These are phyloP conservation scores for Cathartes aura DNA, from an alignment of 2,113 vertebrate genomes.

Conservation along the genomic window DNA sequence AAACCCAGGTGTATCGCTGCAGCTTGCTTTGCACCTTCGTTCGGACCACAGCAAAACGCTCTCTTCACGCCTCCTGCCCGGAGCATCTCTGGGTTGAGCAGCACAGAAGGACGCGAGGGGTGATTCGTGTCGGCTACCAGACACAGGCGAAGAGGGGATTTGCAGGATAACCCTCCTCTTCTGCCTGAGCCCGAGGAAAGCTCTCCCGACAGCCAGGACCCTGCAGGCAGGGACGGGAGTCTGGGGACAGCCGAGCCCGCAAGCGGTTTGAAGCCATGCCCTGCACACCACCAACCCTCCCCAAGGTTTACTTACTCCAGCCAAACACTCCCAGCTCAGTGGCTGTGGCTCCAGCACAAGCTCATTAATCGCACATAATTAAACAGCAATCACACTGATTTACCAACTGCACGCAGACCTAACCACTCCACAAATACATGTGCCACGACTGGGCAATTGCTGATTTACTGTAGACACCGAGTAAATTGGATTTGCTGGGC, in stretches of 20 bases:
- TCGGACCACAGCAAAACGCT: background rate
- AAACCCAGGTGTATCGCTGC: background rate
- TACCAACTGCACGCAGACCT: background rate
- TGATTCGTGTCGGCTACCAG: background rate
- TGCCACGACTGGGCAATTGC: background rate
- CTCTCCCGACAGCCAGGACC: background rate
- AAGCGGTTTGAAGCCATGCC: background rate
- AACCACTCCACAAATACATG: background rate
- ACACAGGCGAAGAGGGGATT: fast-evolving
- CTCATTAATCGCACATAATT: background rate
- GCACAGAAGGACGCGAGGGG: fast-evolving
- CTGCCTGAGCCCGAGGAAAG: background rate
- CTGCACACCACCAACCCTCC: background rate
- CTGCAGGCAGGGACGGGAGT: background rate
- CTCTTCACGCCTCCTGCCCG: background rate
- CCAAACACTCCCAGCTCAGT: background rate
- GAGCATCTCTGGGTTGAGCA: background rate
- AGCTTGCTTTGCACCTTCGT: background rate
- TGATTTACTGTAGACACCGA: background rate
- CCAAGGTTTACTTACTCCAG: background rate
- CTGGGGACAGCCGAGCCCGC: fast-evolving
- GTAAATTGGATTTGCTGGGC: background rate
- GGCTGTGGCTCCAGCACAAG: background rate
- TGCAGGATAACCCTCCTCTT: background rate
- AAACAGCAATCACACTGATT: background rate